A percentile compares a stretch with the other conserved stretches of the same genome.
These are phyloP conservation scores for Cervus canadensis DNA, from an alignment of 2,113 vertebrate genomes.

Conservation along the genomic window DNA sequence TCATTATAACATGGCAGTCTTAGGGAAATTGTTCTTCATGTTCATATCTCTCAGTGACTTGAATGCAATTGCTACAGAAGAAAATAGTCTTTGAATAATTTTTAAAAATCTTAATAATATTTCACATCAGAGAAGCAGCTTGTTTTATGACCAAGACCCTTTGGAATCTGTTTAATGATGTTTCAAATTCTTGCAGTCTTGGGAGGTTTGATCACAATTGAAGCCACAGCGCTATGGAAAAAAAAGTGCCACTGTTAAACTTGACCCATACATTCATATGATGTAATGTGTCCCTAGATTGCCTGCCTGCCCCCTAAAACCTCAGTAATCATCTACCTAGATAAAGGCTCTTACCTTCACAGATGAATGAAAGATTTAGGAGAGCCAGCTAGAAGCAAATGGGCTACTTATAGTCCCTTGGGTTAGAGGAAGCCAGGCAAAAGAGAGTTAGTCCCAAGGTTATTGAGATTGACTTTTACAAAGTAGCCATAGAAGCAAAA, in stretches of 20 bases:
- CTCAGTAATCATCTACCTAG: not conserved
- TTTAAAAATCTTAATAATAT: not conserved
- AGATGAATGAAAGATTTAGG: not conserved
- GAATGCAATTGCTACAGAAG: not conserved
- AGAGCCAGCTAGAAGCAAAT: not conserved
- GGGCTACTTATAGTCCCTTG: not conserved
- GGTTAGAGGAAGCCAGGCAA: not conserved
- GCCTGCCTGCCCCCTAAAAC: not conserved
- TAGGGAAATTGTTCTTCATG: not conserved
- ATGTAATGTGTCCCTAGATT: not conserved
- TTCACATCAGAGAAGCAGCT: not conserved
- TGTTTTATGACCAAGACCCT: not conserved
- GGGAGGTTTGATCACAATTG: not conserved
- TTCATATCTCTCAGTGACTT: not conserved
- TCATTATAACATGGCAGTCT: not conserved
- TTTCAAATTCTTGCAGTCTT: not conserved
- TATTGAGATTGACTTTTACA: not conserved
- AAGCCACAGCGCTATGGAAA: not conserved
- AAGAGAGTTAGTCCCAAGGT: not conserved
- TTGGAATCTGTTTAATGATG: not conserved
- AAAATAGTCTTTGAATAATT: not conserved
- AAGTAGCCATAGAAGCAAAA: not conserved
- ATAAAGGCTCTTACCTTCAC: not conserved
- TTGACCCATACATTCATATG: not conserved
- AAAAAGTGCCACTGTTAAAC: not conserved